Evolutionary conservation across 1,140 invertebrate genomes (phyloP), one percentile per base, ranked within the genome.

Genomic region (Helicoverpa zea): DNA sequence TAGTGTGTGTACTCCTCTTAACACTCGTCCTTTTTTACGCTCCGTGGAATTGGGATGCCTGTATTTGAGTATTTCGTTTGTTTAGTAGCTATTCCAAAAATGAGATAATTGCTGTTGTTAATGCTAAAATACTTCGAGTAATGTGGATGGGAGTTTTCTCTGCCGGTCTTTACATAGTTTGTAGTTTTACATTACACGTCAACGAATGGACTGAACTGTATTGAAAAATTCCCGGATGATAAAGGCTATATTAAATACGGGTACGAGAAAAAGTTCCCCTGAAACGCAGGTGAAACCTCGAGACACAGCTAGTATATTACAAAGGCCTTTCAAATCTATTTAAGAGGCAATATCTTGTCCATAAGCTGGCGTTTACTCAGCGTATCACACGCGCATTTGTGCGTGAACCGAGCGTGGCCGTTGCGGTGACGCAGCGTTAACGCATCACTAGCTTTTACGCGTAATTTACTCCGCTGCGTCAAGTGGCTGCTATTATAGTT

Each of bases 381-480:
- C 43, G 47, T 68, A 51, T 68, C 64, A 68, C 49, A 49, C 64
- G 16, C 12, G 16, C 35, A 43, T 23, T n/a, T 68, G 35, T 14
- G 13, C 51, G 68, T 52, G 5, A 23, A 23, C 23, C 23, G 23
- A 23, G 5, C 68, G 68, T 49, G 68, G n/a, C 43, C 35, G 47
- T 12, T 43, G 49, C 49, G 68, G 68, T 72, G 47, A 72, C 13
- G 13, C 49, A 30, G 68, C 68, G 54, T 72, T 72, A 5, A 54
- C 68, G 68, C 23, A 1, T 13, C 68, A 43, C 5, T 10, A 12
- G 30, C 3, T 29, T 49, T 49, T 29, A 30, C 68, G 68, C 68
- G 68, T 30, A 72, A 72, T 72, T 72, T 52, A 72, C 68, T n/a
- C 68, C 10, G 35, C 35, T 43, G 35, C 35, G 35, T 5, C 35